Evolutionary conservation across 2,797 vertebrate species (phyloP).

Genomic region (Danio jaintianensis): DNA sequence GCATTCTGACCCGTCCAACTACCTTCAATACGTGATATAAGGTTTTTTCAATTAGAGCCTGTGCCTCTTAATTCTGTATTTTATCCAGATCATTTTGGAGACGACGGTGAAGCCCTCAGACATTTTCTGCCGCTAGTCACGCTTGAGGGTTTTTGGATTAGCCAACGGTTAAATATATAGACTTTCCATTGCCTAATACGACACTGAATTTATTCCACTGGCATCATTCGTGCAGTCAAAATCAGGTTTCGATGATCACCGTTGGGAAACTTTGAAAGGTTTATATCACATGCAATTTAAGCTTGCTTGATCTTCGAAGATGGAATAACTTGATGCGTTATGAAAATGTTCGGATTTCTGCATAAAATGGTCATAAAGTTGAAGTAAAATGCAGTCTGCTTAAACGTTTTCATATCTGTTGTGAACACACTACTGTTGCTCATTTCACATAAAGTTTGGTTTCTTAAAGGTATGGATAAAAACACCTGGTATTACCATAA

Average conservation of each 20-base stretch:
- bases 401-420: neutral
- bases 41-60: slow-evolving; percentile 35
- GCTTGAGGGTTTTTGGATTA: slow-evolving; percentile 26
- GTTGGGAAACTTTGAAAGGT: neutral
- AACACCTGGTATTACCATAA: too few relatives aligned
- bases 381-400: neutral
- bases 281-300: slow-evolving; percentile 2
- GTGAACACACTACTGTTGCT: neutral
- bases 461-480: neutral
- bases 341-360: neutral
- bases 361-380: neutral
- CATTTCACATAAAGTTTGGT: neutral
- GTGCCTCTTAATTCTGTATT: slow-evolving; percentile 42
- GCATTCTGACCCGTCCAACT: slow-evolving; percentile 40
- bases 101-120: slow-evolving; percentile 18
- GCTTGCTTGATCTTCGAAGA: neutral
- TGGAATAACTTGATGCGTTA: neutral
- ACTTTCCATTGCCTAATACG: slow-evolving; percentile 41
- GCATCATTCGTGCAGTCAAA: slow-evolving; percentile 18
- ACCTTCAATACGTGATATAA: slow-evolving; percentile 25
- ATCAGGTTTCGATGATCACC: slow-evolving; percentile 7
- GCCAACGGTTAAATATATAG: slow-evolving; percentile 7
- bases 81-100: slow-evolving; percentile 41
- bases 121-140: slow-evolving; percentile 36
- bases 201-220: slow-evolving; percentile 27